phyloP scores from a whole-genome alignment of 2,888 invertebrate species.

The Blomia tropicalis region DNA sequence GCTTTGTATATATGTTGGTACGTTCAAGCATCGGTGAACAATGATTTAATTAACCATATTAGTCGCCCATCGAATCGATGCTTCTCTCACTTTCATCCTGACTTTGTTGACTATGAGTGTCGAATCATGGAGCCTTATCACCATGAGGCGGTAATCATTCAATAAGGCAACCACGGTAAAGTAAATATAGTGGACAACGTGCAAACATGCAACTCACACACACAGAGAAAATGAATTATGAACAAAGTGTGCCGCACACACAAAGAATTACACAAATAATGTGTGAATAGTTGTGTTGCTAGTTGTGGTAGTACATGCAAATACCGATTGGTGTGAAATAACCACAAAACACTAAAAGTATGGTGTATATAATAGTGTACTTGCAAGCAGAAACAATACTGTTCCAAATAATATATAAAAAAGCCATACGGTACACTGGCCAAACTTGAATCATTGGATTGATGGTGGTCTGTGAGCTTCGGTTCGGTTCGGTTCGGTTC shows the following conservation, averaged over 20 bases:
- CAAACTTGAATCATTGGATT: background rate
- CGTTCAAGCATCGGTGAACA: background rate
- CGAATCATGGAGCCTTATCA: too few species aligned
- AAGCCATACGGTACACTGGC: constrained; percentile 9
- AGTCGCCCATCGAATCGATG: too few species aligned
- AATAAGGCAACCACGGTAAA: background rate
- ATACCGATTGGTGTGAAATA: constrained; percentile 7
- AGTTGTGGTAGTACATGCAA: background rate
- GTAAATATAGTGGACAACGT: background rate
- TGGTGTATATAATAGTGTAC: too few species aligned
- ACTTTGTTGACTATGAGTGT: too few species aligned
- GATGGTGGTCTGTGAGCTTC: background rate
- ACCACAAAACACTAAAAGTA: background rate
- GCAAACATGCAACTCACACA: too few species aligned
- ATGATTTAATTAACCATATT: constrained; percentile 11
- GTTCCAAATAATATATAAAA: background rate
- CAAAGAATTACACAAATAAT: too few species aligned
- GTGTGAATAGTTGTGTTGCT: background rate
- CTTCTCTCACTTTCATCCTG: too few species aligned
- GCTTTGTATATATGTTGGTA: too few species aligned
- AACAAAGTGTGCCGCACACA: constrained; percentile 12
- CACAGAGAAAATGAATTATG: constrained; percentile 9
- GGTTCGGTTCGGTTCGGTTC: background rate
- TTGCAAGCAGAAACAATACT: background rate
- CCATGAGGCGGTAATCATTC: background rate